A percentile compares a stretch with the other conserved stretches of the same genome.
Conservation (phyloP, 2,888 invertebrate genomes). For the Ariolimax columbianus region DNA sequence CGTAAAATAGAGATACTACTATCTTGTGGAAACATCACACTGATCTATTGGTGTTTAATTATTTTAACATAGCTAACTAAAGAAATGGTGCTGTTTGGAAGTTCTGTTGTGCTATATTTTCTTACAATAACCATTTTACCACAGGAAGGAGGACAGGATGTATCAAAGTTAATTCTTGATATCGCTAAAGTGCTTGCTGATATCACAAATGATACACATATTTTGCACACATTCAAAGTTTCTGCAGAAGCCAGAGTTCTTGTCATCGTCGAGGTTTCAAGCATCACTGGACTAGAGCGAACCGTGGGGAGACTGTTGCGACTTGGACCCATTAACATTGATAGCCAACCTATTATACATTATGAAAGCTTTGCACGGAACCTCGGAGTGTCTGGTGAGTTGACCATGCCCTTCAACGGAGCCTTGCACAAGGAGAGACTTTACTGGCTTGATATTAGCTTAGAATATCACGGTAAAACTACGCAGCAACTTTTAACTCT, state of each 20-base stretch:
- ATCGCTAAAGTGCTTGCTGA: neutral
- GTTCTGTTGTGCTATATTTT: no score
- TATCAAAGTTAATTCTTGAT: neutral
- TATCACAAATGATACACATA: neutral
- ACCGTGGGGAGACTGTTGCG: neutral
- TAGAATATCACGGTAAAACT: conserved; percentile 1
- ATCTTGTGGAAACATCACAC: no score
- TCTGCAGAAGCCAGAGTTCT: neutral
- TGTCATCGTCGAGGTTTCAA: neutral
- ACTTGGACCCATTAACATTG: conserved; percentile 9
- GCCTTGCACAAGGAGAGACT: neutral
- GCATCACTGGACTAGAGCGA: neutral
- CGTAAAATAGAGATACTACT: no score
- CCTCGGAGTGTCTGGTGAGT: neutral
- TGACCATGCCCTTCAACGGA: neutral
- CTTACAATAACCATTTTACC: neutral
- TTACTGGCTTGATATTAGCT: neutral
- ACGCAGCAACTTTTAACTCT: neutral
- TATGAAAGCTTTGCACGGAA: conserved; percentile 18
- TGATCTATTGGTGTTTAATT: no score
- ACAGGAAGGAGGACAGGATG: conserved; percentile 4
- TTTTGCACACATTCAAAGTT: conserved; percentile 1
- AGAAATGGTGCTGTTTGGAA: no score
- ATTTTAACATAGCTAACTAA: no score
- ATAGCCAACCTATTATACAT: neutral